A percentile compares a stretch with the other conserved stretches of the same genome.
Evolutionary conservation across 2,113 vertebrate species (phyloP).

Genomic region (Ameiurus melas): DNA sequence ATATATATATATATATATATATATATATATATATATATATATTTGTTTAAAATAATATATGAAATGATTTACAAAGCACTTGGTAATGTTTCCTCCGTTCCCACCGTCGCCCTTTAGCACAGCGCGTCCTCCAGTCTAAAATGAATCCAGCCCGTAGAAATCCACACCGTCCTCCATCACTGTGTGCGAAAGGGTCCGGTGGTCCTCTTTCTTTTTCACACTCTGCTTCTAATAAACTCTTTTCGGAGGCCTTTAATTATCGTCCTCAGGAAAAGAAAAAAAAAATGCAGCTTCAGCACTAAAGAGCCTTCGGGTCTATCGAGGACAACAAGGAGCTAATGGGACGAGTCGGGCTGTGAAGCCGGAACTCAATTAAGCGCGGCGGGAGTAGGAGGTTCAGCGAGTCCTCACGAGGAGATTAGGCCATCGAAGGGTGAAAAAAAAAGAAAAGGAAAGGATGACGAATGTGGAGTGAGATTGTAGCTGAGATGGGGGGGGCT

Average conservation of each 20-base stretch:
- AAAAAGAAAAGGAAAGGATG: constrained; percentile 17
- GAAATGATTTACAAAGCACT: background rate
- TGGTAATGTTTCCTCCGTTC: constrained; percentile 25
- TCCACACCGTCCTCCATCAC: constrained; percentile 9
- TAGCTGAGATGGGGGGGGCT: background rate
- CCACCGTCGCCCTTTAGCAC: constrained; percentile 3
- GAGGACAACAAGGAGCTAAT: constrained; percentile 53
- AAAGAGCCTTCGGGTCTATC: constrained; percentile 7
- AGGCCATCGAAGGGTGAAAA: constrained; percentile 23
- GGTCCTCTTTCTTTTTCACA: constrained; percentile 1
- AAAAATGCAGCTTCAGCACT: constrained; percentile 36
- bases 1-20: background rate
- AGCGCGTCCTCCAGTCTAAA: constrained; percentile 11
- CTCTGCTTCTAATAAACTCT: constrained; percentile 44
- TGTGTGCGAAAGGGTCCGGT: background rate
- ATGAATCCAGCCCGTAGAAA: constrained; percentile 12
- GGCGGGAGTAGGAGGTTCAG: constrained; percentile 48
- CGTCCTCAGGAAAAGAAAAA: background rate
- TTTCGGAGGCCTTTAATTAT: constrained; percentile 54
- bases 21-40: background rate
- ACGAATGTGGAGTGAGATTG: constrained; percentile 34
- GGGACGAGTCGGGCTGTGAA: constrained; percentile 33
- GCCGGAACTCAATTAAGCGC: constrained; percentile 51
- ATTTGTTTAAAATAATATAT: background rate
- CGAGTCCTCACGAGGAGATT: constrained; percentile 42